A percentile compares a stretch with the other conserved stretches of the same genome.
phyloP scores from a whole-genome alignment of 2,888 invertebrate species.

The Glyphotaelius pellucidus region DNA sequence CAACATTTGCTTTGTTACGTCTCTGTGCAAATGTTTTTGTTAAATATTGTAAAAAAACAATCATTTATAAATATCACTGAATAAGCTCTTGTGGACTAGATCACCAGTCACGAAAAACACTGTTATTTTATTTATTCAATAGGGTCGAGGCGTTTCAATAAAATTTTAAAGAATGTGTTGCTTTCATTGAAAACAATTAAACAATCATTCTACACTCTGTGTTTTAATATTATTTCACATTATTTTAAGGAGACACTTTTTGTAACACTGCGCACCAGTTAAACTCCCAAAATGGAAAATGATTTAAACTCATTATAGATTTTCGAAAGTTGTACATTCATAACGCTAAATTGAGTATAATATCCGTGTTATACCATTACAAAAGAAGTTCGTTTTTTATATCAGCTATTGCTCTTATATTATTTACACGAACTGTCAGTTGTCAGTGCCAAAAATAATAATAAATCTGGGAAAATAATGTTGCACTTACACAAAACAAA shows the following conservation, averaged over 20 bases:
- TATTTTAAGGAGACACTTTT: background rate
- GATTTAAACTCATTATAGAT: background rate
- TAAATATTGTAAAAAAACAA: background rate
- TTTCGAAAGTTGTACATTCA: background rate
- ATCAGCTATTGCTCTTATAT: background rate
- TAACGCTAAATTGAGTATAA: background rate
- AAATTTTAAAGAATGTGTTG: background rate
- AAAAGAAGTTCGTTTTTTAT: background rate
- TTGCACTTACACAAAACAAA: background rate
- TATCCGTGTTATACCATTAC: background rate
- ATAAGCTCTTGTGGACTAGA: background rate
- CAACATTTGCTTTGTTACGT: background rate
- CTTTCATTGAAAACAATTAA: background rate
- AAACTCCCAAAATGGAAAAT: background rate
- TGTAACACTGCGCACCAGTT: background rate
- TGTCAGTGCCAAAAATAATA: constrained; percentile 18
- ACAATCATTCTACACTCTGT: background rate
- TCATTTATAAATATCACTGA: background rate
- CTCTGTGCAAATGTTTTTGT: background rate
- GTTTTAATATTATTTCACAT: background rate
- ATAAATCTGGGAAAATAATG: background rate
- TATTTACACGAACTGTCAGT: constrained; percentile 41
- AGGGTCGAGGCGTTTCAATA: background rate
- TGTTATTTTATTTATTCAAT: background rate
- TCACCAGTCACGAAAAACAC: background rate